Evolutionary conservation across 2,888 invertebrate genomes (phyloP).

Genomic region (Enchytraeus crypticus): DNA sequence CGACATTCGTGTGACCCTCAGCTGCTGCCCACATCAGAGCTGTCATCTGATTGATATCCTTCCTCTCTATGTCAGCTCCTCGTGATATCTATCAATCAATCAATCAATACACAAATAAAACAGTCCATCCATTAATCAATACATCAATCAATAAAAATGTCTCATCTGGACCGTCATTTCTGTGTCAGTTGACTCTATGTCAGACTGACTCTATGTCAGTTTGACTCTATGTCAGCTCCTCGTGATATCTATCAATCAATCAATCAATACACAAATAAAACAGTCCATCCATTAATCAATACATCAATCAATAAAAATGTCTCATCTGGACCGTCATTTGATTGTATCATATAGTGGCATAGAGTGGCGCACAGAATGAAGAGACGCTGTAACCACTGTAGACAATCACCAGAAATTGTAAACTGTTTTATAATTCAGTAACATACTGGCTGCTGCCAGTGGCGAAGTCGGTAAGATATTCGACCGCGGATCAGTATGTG

Average conservation of each 20-base stretch:
- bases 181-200: too few relatives aligned
- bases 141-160: neutral
- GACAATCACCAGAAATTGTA: too few relatives aligned
- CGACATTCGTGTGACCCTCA: slow-evolving; percentile 25
- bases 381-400: too few relatives aligned
- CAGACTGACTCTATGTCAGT: too few relatives aligned
- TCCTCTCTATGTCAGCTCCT: slow-evolving; percentile 20
- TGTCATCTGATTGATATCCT: slow-evolving; percentile 29
- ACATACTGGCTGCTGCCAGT: too few relatives aligned
- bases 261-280: neutral
- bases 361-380: too few relatives aligned
- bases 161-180: too few relatives aligned
- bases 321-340: too few relatives aligned
- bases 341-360: too few relatives aligned
- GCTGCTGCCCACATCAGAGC: slow-evolving; percentile 29
- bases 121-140: neutral
- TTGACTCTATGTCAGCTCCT: slow-evolving; percentile 22
- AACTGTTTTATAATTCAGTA: too few relatives aligned
- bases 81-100: slow-evolving; percentile 20
- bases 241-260: slow-evolving; percentile 20
- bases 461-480: too few relatives aligned
- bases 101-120: neutral
- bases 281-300: neutral
- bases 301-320: neutral
- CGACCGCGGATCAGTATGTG: too few relatives aligned